These are phyloP conservation scores for Coelinius sp. DNA, from an alignment of 2,888 invertebrate genomes.

Conservation along the genomic window DNA sequence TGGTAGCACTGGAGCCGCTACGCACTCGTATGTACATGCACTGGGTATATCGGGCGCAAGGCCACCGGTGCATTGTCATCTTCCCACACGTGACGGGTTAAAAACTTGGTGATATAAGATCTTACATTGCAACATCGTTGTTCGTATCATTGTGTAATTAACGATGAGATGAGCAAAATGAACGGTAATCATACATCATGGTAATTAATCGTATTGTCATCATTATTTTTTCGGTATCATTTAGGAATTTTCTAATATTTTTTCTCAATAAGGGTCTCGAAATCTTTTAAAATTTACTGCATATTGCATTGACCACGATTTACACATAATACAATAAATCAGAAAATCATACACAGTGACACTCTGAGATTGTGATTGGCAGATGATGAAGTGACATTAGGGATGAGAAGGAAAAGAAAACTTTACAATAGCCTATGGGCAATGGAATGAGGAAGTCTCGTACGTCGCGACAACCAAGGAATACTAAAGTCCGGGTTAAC, in stretches of 20 bases:
- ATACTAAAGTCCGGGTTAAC: slow-evolving; percentile 68
- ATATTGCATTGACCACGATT: background rate
- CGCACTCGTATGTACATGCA: slow-evolving; percentile 9
- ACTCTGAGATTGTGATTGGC: slow-evolving; percentile 18
- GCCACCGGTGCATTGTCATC: slow-evolving; percentile 59
- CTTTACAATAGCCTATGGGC: slow-evolving; percentile 55
- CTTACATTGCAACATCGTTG: slow-evolving; percentile 28
- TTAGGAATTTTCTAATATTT: background rate
- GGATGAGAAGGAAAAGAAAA: slow-evolving; percentile 37
- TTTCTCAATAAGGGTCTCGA: background rate
- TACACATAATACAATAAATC: slow-evolving; percentile 3
- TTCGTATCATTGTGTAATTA: slow-evolving; percentile 24
- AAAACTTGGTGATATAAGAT: slow-evolving; percentile 46
- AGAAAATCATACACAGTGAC: background rate
- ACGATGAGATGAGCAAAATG: slow-evolving; percentile 5
- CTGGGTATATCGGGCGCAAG: slow-evolving; percentile 37
- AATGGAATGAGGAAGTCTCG: slow-evolving; percentile 67
- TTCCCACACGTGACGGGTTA: slow-evolving; percentile 55
- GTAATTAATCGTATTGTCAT: background rate
- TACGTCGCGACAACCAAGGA: slow-evolving; percentile 59
- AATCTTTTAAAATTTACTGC: background rate
- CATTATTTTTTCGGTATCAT: background rate
- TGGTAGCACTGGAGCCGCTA: slow-evolving; percentile 18
- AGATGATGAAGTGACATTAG: slow-evolving; percentile 19
- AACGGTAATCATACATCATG: background rate